These are phyloP conservation scores for Eupithecia exiguata DNA, from an alignment of 2,888 invertebrate genomes.

Conservation along the genomic window DNA sequence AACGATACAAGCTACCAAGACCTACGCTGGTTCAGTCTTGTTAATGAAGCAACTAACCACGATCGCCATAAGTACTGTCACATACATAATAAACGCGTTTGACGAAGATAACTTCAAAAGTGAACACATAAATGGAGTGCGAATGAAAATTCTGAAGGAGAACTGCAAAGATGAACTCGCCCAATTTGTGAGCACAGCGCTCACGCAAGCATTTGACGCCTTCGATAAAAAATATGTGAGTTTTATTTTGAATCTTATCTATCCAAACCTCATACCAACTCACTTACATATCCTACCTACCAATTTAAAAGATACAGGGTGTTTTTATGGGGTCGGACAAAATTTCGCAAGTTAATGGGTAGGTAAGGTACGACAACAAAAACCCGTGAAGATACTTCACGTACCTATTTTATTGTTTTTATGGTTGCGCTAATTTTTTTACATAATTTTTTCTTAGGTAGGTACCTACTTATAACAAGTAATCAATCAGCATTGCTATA, in stretches of 20 bases:
- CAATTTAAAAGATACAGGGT: no score
- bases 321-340: no score
- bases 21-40: conserved; percentile 67
- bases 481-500: no score
- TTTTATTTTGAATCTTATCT: conserved; percentile 16
- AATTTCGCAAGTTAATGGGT: no score
- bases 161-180: conserved; percentile 66
- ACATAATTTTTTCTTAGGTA: no score
- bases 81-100: conserved; percentile 65
- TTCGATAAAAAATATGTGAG: conserved; percentile 77
- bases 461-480: no score
- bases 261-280: no score
- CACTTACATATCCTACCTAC: no score
- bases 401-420: no score
- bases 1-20: conserved; percentile 65
- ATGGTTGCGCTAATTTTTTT: no score
- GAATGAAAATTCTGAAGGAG: conserved; percentile 63
- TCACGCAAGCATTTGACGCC: conserved; percentile 71
- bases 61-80: conserved; percentile 68
- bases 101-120: conserved; percentile 62
- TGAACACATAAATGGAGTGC: conserved; percentile 62
- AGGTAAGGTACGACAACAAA: no score
- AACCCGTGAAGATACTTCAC: no score
- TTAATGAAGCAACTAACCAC: conserved; percentile 75
- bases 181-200: conserved; percentile 65